Evolutionary conservation across 2,113 vertebrate species (phyloP), one percentile per base, ranked within the genome.

Genomic region (Nothocercus julius): DNA sequence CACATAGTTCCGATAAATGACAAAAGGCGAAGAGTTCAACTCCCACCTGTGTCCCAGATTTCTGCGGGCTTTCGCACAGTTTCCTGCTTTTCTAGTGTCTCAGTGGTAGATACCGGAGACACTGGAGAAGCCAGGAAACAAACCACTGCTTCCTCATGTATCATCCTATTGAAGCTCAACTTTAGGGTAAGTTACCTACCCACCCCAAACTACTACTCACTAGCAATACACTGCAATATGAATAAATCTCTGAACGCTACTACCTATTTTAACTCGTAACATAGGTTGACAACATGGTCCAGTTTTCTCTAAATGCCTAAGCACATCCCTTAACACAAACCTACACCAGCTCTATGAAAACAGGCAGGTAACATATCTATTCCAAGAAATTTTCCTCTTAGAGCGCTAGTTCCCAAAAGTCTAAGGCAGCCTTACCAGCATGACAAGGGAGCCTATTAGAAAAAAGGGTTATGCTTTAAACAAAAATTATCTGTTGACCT

Each of bases 171-270:
- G 12, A 20, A 30, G n/a, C 38, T 63, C 20, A 47, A 59, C n/a
- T 13, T 63, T n/a, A 42, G 45, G 25, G 49, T 58, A 58, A 58
- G 25, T 8, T 22, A 38, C 0, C 0, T 11, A 3, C 40, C 16
- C 44, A 15, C 16, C 58, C 34, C 25, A 30, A 61, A 36, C 56
- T 11, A 47, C 14, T 51, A 21, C 34, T 18, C 3, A 1, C n/a
- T 3, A 67, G 20, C 30, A 25, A 11, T 1, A 17, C 13, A 17
- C 58, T 13, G 11, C 5, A 38, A 16, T 4, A 7, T 9, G 27
- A 73, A 66, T 18, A 66, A 24, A 28, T 22, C 45, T 27, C 36
- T 12, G 13, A 73, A 24, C 27, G 1, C 5, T 45, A 19, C 14
- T 62, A 56, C 4, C 0, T 16, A 19, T 51, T 88, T 77, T 40